These are phyloP conservation scores for Mustela erminea DNA, from an alignment of 2,797 vertebrate genomes.

Conservation along the genomic window DNA sequence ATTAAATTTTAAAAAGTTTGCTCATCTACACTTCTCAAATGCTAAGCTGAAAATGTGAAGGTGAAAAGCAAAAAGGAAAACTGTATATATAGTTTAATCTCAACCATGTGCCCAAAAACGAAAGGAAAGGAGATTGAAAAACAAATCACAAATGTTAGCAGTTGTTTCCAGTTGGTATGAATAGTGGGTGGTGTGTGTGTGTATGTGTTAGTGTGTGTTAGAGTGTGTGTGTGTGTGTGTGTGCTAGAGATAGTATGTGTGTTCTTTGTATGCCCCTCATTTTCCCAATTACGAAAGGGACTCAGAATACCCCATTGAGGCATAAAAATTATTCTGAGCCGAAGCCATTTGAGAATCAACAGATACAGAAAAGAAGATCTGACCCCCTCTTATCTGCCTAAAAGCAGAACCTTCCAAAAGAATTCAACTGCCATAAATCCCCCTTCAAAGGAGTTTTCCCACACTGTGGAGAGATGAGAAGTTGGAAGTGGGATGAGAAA, in stretches of 20 bases:
- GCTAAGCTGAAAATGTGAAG: slow-evolving; percentile 41
- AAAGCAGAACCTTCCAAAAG: neutral
- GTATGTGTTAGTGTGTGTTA: no score
- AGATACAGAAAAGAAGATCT: neutral
- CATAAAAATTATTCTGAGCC: neutral
- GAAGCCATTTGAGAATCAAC: slow-evolving; percentile 25
- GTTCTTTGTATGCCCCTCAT: neutral
- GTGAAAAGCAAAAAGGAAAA: slow-evolving; percentile 29
- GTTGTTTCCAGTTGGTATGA: neutral
- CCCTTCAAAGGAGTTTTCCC: neutral
- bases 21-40: neutral
- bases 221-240: neutral
- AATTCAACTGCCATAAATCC: neutral
- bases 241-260: neutral
- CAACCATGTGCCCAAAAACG: neutral
- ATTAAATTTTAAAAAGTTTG: neutral
- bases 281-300: neutral
- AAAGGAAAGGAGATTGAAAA: neutral
- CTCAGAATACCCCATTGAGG: neutral
- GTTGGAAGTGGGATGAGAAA: neutral
- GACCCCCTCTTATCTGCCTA: neutral
- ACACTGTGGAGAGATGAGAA: neutral
- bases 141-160: neutral
- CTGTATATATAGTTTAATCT: neutral
- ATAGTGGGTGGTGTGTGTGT: neutral